phyloP scores from a whole-genome alignment of 2,797 vertebrate species.

The Periparus ater region DNA sequence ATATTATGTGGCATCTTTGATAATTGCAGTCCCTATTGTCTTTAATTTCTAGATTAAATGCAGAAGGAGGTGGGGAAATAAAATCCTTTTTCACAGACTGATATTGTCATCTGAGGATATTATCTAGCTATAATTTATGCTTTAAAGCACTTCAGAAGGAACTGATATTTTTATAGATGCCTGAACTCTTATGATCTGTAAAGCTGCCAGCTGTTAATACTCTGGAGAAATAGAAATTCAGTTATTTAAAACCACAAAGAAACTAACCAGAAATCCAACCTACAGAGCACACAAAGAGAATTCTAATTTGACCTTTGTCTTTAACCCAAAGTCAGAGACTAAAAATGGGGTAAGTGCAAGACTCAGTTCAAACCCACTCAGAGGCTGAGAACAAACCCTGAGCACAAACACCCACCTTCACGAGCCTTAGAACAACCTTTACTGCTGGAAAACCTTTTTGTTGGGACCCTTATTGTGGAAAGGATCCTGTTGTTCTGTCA shows the following conservation, averaged over 20 bases:
- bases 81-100: slow-evolving; percentile 19
- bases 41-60: slow-evolving; percentile 34
- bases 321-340: slow-evolving; percentile 37
- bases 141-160: slow-evolving; percentile 43
- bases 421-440: neutral
- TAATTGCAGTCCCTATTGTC: neutral
- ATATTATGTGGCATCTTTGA: neutral
- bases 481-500: neutral
- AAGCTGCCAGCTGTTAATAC: slow-evolving; percentile 40
- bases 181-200: slow-evolving; percentile 22
- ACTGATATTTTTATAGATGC: slow-evolving; percentile 29
- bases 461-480: neutral
- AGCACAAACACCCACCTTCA: neutral
- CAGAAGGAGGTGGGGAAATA: neutral
- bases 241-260: slow-evolving; percentile 7
- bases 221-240: slow-evolving; percentile 7
- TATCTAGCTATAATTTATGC: slow-evolving; percentile 29
- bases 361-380: neutral
- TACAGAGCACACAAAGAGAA: neutral
- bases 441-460: no score
- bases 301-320: slow-evolving; percentile 46
- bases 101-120: slow-evolving; percentile 17
- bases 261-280: neutral
- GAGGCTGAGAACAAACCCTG: neutral
- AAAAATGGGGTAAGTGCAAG: neutral